Base-by-base conservation (phyloP, 2,113 vertebrate species). In the Vidua chalybeata region DNA sequence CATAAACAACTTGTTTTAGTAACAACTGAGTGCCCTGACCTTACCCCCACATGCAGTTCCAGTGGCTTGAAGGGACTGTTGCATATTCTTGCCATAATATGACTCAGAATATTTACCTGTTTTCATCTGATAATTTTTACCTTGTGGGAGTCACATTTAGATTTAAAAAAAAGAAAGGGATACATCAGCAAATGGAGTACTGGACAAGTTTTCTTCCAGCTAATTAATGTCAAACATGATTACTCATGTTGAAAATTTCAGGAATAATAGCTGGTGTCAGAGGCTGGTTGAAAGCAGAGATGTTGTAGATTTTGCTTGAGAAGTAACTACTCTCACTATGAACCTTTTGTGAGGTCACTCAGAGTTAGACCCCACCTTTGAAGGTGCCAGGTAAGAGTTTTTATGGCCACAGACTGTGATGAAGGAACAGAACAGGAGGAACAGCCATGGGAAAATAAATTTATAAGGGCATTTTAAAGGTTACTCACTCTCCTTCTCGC, bases 1-100 rank as follows among this genome's bases (percentile, higher is more conserved):
- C 83, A 77, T 80, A 96, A 97, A 91, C 54, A 76, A 27, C 68
- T 81, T 72, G 54, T 75, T 92, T 96, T 71, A 92, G 93, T 93
- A 92, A 89, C 83, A 84, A 59, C 58, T 92, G 71, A 95, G 94
- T 84, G 55, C 84, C 76, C 56, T 78, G 77, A 62, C 87, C 66
- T 84, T 85, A 80, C 37, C 9, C 39, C 58, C n/a, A 5, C 49
- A 17, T 82, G 54, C 92, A 78, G 16, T 54, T 49, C 51, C 59
- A 46, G 13, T 58, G 73, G 39, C 81, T 90, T 66, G 84, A 90
- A 89, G 62, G 52, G 56, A 43, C 46, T 51, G 17, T 28, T 82
- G 62, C 71, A 79, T 49, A 43, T 86, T 92, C 89, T 69, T 91
- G 54, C 66, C 15, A 13, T 35, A 84, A 39, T 45, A 17, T 30